phyloP scores from a whole-genome alignment of 2,888 invertebrate species.

The Nemotelus nigrinus region DNA sequence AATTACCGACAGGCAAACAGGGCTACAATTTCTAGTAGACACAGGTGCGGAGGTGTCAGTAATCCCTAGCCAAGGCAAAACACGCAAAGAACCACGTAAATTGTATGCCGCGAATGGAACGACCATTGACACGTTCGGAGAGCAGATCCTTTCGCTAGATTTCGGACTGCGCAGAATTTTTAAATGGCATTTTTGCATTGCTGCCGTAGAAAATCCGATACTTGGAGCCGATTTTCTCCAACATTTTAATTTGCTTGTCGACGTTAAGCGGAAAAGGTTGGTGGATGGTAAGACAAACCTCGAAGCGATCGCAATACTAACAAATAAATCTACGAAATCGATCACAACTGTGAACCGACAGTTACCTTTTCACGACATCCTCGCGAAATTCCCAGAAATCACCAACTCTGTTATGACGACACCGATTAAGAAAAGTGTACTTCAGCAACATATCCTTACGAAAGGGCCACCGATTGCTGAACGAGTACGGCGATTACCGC shows the following conservation, averaged over 20 bases:
- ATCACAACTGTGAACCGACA: background rate
- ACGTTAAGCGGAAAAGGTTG: background rate
- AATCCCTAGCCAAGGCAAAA: background rate
- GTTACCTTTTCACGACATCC: background rate
- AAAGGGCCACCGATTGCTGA: background rate
- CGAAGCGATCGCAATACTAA: background rate
- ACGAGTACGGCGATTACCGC: background rate
- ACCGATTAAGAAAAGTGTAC: background rate
- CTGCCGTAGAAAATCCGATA: background rate
- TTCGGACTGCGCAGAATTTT: too few relatives aligned
- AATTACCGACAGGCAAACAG: background rate
- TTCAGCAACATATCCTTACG: background rate
- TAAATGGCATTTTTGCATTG: too few relatives aligned
- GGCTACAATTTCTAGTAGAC: background rate
- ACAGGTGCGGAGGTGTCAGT: constrained; percentile 14
- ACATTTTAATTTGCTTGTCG: background rate
- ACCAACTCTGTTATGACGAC: background rate
- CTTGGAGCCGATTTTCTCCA: constrained; percentile 13
- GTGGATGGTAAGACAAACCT: background rate
- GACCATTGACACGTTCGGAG: background rate
- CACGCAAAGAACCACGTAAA: background rate
- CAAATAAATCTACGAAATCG: fast-evolving
- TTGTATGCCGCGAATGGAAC: constrained; percentile 1
- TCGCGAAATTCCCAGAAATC: background rate
- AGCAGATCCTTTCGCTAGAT: background rate